Percentiles rank a stretch among this genome's conserved stretches.
Conservation (phyloP, 2,113 vertebrate species). For the Chunga burmeisteri region DNA sequence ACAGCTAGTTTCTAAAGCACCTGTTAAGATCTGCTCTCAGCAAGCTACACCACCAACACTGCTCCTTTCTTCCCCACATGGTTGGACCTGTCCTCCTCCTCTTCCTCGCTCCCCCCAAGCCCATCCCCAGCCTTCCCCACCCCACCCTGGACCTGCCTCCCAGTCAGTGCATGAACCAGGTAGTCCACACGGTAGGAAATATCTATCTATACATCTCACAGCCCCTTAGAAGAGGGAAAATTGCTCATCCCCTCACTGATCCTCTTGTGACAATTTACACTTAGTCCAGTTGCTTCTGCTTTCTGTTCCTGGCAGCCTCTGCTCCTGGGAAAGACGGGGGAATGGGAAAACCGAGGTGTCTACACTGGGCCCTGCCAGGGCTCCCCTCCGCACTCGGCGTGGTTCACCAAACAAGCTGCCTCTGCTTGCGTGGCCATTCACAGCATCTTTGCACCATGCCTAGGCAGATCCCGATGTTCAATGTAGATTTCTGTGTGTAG, state of each 20-base stretch:
- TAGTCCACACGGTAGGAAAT: not conserved
- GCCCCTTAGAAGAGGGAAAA: not conserved
- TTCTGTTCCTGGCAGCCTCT: not conserved
- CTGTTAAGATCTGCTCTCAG: not conserved
- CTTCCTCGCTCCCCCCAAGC: accelerated
- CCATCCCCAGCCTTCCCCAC: not conserved
- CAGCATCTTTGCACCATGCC: not conserved
- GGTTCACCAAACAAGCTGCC: not conserved
- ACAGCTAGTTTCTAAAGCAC: not conserved
- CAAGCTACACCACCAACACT: not conserved
- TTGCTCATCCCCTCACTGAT: not conserved
- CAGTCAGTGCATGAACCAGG: not conserved
- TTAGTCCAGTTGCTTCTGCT: not conserved
- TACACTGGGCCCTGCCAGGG: not conserved
- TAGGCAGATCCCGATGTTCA: not conserved
- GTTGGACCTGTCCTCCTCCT: not conserved
- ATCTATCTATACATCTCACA: accelerated
- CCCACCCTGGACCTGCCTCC: accelerated
- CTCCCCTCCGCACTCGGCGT: not conserved
- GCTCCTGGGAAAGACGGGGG: not conserved
- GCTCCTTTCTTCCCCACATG: not conserved
- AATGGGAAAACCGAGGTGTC: not conserved
- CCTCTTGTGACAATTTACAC: not conserved
- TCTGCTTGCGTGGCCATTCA: not conserved
- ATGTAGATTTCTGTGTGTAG: not conserved